Evolutionary conservation across 2,888 invertebrate species (phyloP), one percentile per base, ranked within the genome.

Genomic region (Digitonthophagus gazella): DNA sequence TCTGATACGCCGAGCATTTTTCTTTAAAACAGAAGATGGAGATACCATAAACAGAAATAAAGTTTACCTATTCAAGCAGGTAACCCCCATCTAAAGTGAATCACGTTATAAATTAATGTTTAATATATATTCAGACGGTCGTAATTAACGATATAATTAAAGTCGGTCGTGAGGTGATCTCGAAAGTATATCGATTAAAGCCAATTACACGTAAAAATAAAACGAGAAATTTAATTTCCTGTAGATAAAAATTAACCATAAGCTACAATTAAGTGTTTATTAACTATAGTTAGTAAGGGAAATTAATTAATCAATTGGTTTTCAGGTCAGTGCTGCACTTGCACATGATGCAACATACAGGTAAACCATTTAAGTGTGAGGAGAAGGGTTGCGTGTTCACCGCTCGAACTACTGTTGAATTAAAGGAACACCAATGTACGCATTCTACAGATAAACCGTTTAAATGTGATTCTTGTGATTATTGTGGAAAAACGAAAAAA

Each of bases 301-400:
- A n/a, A n/a, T n/a, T n/a, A 44, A 44, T 8, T n/a, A 57, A 15
- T 57, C 16, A 5, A 15, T 57, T 61, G n/a, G n/a, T 61, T 18
- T 61, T 61, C 80, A 90, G 90, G 73, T 84, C 85, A 72, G 84
- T 85, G 65, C 82, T 90, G 4, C 84, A 86, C 69, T 86, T 88
- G 74, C 90, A 91, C 79, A 85, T 86, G 82, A 79, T 84, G 65
- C 84, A 84, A 18, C 89, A 90, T 77, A 82, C 82, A 0, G 86
- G 86, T 5, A 87, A 86, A 76, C 80, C 83, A 67, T 86, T 83
- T 79, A 83, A 82, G 73, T 90, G 90, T 75, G 81, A 85, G 8
- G 77, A 84, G 71, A 81, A 84, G 28, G 85, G 85, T 20, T 90
- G 91, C 74, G 82, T 85, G 5, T 89, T 87, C 77, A 79, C 84